Evolutionary conservation across 2,888 invertebrate genomes (phyloP), one percentile per base, ranked within the genome.

Genomic region (Diogma glabrata): DNA sequence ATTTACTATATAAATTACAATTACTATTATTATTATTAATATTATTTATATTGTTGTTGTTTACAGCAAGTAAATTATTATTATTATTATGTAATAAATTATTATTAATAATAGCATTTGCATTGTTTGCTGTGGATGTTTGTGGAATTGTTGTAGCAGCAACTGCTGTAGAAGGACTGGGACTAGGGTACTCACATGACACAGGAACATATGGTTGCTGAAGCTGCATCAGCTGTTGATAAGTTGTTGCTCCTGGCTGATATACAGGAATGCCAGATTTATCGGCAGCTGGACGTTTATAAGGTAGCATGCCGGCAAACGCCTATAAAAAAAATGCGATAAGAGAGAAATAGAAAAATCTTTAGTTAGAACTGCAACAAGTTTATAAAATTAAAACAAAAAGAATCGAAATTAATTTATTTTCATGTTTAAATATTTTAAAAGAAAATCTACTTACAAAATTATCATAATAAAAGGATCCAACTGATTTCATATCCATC

Each of bases 401-500:
- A n/a, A n/a, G n/a, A n/a, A n/a, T n/a, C n/a, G n/a, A n/a, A n/a
- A n/a, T n/a, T n/a, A n/a, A n/a, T n/a, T n/a, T n/a, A n/a, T n/a
- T n/a, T n/a, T n/a, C n/a, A n/a, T n/a, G n/a, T n/a, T n/a, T n/a
- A n/a, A n/a, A n/a, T n/a, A n/a, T n/a, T n/a, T n/a, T n/a, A n/a
- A n/a, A n/a, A 22, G n/a, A 22, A 43, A 43, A 23, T 59, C 75
- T 83, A 89, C 89, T 89, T 85, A 89, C 89, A 81, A 89, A 89
- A 79, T 88, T 89, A 77, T 90, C 89, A 79, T 90, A 90, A 83
- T 90, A 89, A 86, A 88, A 87, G 73, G 88, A 88, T 76, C 89
- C 89, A 80, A 89, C 87, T 78, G 87, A 86, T 84, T 90, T 90
- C 84, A 89, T 86, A 80, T 90, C 89, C 89, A 90, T 89, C 89